Evolutionary conservation across 2,888 invertebrate species (phyloP), one percentile per base, ranked within the genome.

Genomic region (Nomada hirtipes): DNA sequence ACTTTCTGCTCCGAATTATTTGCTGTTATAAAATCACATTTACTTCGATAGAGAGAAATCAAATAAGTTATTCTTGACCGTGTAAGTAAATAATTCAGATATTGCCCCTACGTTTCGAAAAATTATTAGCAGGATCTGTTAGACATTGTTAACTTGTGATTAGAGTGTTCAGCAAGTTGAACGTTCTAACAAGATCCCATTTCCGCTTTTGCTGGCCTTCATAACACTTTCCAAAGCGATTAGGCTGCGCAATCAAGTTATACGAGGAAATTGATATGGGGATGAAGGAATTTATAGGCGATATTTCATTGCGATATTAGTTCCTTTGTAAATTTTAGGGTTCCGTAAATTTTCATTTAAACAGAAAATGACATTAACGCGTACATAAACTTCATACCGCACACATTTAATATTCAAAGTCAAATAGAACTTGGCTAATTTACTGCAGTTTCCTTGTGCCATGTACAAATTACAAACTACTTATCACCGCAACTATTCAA

Each of bases 401-500:
- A n/a, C 52, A 52, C 52, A 7, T 36, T 36, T 36, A 36, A 36
- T 36, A 36, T 36, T 29, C 3, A 29, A 26, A 65, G 44, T 57
- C 15, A 7, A 44, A 7, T 3, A 57, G 57, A 57, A 69, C 18
- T 69, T 26, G 18, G 44, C 9, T 9, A 18, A 26, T 7, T 69
- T 26, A 11, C 18, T 23, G 55, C 23, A 18, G 68, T 55, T 55
- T 57, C n/a, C 13, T 18, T 47, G n/a, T n/a, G 57, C n/a, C 69
- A 4, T 44, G 44, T 26, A 69, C 44, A 44, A 69, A 69, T 69
- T 69, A 15, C 26, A 44, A 44, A 44, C 57, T 44, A 69, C 55
- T 57, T 69, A 57, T 69, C 23, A 69, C 13, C 55, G 18, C 3
- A 69, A 69, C 69, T 69, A 69, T 69, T 57, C 23, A 69, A 69